Evolutionary conservation across 2,888 invertebrate species (phyloP), one percentile per base, ranked within the genome.

Genomic region (Agapostemon virescens): DNA sequence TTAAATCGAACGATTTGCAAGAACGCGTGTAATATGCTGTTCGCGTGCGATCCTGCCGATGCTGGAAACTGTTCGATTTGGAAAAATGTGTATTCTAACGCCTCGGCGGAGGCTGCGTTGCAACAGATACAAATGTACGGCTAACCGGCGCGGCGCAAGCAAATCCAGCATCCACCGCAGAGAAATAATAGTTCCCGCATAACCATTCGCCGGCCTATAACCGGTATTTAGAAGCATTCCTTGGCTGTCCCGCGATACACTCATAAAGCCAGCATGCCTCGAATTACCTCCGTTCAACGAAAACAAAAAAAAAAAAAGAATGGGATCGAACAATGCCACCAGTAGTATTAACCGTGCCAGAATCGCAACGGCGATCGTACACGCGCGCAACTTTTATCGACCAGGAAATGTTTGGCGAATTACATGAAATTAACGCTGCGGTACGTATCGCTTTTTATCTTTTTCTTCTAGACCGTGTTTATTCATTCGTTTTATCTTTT

Each of bases 151-250:
- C 49, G 9, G 40, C 4, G 15, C 64, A 45, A 75, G 69, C 76
- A 84, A 84, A 74, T 84, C 55, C 78, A 70, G 72, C 74, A 74
- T 74, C 74, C 67, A 55, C 58, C 72, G n/a, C 42, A 30, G n/a
- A 64, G 74, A 79, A 82, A 76, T 81, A 82, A 85, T 78, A 79
- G 76, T 82, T 70, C 69, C 69, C 45, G 71, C 72, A 63, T 63
- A 84, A 79, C 63, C 71, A 72, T 74, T 81, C 81, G 63, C 69
- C 38, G 68, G 70, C 45, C 64, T 58, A 77, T 72, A 79, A 84
- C 81, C 79, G 85, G 86, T 84, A 86, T 84, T 86, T 83, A 86
- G 78, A 85, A 71, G 72, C 87, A 86, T 86, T 83, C 87, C 85
- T 77, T 63, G 36, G 78, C 80, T 79, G 78, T 82, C 73, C 52